Percentiles rank a stretch among this genome's conserved stretches.
These are phyloP conservation scores for Oreortyx pictus DNA, from an alignment of 2,797 vertebrate species.

Conservation along the genomic window DNA sequence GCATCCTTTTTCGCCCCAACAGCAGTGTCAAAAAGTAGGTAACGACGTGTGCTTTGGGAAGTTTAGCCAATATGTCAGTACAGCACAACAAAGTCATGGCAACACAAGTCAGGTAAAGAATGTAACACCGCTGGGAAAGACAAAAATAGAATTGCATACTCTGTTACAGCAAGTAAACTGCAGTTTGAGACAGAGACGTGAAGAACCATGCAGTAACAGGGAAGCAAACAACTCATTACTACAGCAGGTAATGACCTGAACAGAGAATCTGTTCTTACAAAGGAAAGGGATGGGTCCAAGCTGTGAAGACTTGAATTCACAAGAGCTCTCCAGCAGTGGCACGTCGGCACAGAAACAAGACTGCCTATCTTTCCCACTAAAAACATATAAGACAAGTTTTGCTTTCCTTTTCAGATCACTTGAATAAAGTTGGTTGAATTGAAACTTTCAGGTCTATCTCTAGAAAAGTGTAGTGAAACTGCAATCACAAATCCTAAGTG, in stretches of 20 bases:
- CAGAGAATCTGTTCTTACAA: background rate
- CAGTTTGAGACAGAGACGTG: background rate
- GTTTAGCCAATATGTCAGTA: background rate
- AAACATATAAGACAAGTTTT: background rate
- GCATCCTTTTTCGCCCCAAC: background rate
- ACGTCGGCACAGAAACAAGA: background rate
- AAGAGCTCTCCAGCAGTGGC: background rate
- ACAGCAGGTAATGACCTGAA: background rate
- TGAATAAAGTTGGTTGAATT: background rate
- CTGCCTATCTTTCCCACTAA: background rate
- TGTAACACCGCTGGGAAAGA: background rate
- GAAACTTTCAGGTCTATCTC: background rate
- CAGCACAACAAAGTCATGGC: background rate
- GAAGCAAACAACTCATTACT: background rate
- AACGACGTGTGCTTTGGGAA: background rate
- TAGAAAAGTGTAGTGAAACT: background rate
- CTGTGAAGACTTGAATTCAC: background rate
- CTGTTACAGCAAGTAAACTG: background rate
- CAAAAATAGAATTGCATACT: background rate
- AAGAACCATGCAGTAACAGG: background rate
- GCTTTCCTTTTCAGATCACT: background rate
- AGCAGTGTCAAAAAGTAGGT: background rate
- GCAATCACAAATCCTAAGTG: background rate
- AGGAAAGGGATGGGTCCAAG: background rate
- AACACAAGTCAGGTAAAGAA: background rate